Base-by-base conservation (phyloP, 2,113 vertebrate species). In the Pampusana beccarii region DNA sequence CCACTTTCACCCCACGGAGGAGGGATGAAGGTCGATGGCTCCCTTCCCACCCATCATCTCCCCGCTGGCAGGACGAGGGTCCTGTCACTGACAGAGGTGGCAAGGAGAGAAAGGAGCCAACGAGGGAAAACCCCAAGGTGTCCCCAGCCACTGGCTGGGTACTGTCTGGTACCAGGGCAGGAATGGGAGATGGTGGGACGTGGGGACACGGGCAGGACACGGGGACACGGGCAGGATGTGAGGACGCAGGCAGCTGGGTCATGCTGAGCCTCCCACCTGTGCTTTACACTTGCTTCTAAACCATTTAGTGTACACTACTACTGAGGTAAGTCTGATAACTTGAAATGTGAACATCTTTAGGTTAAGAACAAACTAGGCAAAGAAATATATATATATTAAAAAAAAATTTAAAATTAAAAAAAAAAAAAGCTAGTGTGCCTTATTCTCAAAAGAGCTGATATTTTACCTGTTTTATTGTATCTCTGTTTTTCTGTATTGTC, bases 261-360 rank as follows among this genome's bases (percentile, higher is more conserved):
- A 9, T 34, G 8, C 57, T 72, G 80, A 96, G 42, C 66, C 67
- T 96, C 36, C 73, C 19, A 0, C 69, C 34, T 36, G 2, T 80
- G 66, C 85, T 90, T 93, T 77, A 93, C 71, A 84, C 38, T 88
- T 84, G n/a, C 95, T 97, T 97, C 92, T 93, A 94, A 97, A 97
- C 96, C 97, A 98, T 98, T 98, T 98, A 97, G 97, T 88, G 73
- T 97, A 98, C 97, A 98, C 98, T 98, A 98, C 98, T 98, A 98
- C 98, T 98, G 97, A 98, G 97, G 92, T 97, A 97, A 97, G 95
- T 97, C 97, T 97, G 53, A 95, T 97, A 97, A 98, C 98, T 98
- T 98, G 98, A 98, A 98, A 98, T 98, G 97, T 98, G 97, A 98
- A 98, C 96, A 96, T 95, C 97, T 97, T 97, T 98, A 98, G 97